Conservation (phyloP, 2,797 vertebrate genomes). For the Catamblyrhynchus diadema region DNA sequence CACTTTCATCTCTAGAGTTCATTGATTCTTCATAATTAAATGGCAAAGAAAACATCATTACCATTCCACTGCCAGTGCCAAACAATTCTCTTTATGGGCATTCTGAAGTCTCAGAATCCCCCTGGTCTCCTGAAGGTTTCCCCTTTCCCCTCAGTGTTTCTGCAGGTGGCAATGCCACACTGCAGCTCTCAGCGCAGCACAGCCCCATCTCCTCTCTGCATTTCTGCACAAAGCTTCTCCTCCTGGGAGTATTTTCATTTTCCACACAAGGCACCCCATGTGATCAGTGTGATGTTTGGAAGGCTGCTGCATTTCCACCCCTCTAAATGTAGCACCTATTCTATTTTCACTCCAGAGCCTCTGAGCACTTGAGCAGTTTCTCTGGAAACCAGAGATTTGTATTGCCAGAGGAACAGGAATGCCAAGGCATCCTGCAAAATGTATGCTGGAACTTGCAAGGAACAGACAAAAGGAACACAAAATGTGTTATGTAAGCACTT, state of each 20-base stretch:
- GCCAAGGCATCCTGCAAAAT: slow-evolving; percentile 10
- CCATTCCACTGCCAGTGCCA: neutral
- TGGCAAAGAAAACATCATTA: neutral
- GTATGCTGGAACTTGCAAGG: neutral
- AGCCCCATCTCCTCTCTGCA: neutral
- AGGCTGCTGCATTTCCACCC: neutral
- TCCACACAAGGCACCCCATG: neutral
- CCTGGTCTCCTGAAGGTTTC: neutral
- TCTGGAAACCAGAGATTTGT: slow-evolving; percentile 38
- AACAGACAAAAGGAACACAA: neutral
- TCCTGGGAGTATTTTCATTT: neutral
- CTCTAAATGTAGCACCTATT: neutral
- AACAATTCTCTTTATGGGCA: neutral
- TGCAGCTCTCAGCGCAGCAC: neutral
- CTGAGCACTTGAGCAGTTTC: slow-evolving; percentile 37
- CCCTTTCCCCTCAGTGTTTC: neutral
- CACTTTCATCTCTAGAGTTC: neutral
- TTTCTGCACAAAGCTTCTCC: neutral
- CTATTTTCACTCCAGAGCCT: slow-evolving; percentile 39
- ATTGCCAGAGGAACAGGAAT: neutral
- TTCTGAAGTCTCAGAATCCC: neutral
- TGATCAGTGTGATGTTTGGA: neutral
- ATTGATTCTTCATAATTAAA: neutral
- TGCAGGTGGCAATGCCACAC: neutral
- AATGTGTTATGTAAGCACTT: neutral